These are phyloP conservation scores for Melanitta fusca DNA, from an alignment of 2,797 vertebrate genomes.

Conservation along the genomic window DNA sequence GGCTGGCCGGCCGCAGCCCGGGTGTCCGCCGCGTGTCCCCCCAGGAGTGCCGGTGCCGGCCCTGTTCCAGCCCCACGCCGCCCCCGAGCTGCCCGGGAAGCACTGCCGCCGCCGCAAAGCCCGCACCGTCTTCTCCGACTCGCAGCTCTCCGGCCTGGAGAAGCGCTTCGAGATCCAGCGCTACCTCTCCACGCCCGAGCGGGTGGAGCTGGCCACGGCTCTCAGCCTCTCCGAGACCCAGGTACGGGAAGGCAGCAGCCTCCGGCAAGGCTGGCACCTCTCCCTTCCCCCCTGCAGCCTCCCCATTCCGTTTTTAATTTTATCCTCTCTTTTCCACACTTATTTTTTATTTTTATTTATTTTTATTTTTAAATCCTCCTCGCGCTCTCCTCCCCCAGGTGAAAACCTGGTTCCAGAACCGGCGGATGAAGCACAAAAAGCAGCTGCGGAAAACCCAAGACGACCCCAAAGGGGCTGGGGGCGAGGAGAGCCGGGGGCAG, in stretches of 20 bases:
- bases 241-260: constrained; percentile 75
- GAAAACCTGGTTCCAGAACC: constrained; percentile 99
- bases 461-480: constrained; percentile 85
- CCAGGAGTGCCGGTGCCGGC: constrained; percentile 94
- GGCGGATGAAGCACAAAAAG: constrained; percentile 99
- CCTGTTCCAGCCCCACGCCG: constrained; percentile 92
- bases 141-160: constrained; percentile 95
- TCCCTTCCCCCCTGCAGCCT: rapidly evolving
- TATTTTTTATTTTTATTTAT: rapidly evolving
- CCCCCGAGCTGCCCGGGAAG: constrained; percentile 92
- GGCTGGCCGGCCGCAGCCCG: not conserved
- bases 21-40: not conserved
- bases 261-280: not conserved
- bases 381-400: constrained; percentile 83
- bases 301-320: not conserved
- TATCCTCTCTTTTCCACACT: rapidly evolving
- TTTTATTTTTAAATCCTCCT: rapidly evolving
- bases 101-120: constrained; percentile 96
- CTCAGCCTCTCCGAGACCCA: constrained; percentile 98
- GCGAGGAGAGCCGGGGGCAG: constrained; percentile 81
- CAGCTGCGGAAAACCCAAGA: constrained; percentile 94
- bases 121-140: constrained; percentile 97
- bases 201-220: constrained; percentile 95
- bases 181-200: constrained; percentile 95
- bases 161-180: constrained; percentile 96